phyloP scores from a whole-genome alignment of 1,140 invertebrate species.

The Calycopis cecrops region DNA sequence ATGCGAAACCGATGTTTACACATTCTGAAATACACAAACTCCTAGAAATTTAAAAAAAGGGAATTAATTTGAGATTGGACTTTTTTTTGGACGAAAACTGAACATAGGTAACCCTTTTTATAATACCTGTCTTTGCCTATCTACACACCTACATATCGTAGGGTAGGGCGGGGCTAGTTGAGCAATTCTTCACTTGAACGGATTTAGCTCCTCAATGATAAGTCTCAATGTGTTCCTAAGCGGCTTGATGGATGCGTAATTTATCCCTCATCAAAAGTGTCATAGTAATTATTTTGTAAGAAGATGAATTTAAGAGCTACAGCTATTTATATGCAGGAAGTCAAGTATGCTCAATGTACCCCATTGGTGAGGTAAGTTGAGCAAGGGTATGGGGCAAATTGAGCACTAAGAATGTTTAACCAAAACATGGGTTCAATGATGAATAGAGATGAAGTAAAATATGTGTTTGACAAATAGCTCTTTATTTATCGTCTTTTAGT shows the following conservation, averaged over 20 bases:
- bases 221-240: slow-evolving; percentile 24
- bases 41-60: no score
- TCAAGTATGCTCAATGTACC: slow-evolving; percentile 30
- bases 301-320: slow-evolving; percentile 30
- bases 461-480: slow-evolving; percentile 29
- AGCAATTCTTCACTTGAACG: slow-evolving; percentile 32
- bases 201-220: slow-evolving; percentile 28
- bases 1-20: no score
- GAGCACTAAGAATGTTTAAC: slow-evolving; percentile 27
- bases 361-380: slow-evolving; percentile 33
- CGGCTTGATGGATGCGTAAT: slow-evolving; percentile 24
- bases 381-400: slow-evolving; percentile 30
- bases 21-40: no score
- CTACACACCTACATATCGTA: no score
- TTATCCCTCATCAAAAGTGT: slow-evolving; percentile 30
- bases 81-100: no score
- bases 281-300: slow-evolving; percentile 25
- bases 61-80: no score
- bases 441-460: slow-evolving; percentile 31
- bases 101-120: no score
- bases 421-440: slow-evolving; percentile 27
- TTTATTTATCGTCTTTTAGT: slow-evolving; percentile 33
- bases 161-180: slow-evolving; percentile 35
- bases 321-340: slow-evolving; percentile 28
- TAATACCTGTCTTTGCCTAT: no score